Evolutionary conservation across 1,140 invertebrate species (phyloP), one percentile per base, ranked within the genome.

Genomic region (Drosophila athabasca): DNA sequence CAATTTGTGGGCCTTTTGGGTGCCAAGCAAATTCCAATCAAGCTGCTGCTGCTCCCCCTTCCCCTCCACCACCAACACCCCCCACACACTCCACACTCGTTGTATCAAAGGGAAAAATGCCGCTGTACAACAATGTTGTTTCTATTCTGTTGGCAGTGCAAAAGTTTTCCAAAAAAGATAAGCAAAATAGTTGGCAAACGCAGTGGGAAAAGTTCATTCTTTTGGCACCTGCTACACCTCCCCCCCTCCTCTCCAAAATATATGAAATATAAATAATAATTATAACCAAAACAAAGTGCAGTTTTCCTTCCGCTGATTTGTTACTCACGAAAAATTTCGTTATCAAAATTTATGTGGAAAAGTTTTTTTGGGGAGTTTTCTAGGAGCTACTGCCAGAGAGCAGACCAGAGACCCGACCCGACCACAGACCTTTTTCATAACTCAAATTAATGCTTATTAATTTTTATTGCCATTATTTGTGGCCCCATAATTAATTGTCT

Each of bases 381-480:
- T 72, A 62, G 67, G 45, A 39, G 65, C 65, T 46, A 45, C 41
- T 44, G 54, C n/a, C 7, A 39, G 19, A 39, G 48, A 39, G 29
- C 49, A 54, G 17, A 39, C 35, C 35, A 19, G 17, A 19, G 17
- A 19, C n/a, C n/a, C n/a, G 17, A 19, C 17, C 17, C 17, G 17
- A 19, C 17, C 17, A 19, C 17, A 19, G 17, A 19, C 17, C 13
- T 13, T 39, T 75, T 75, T 66, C 71, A 75, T 74, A 75, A 75
- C 70, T 75, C 52, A 74, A 57, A 75, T 75, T 59, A 75, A 75
- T 75, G 71, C 61, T 75, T 74, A 75, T 75, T 75, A 75, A 75
- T 75, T 75, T 73, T 75, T 74, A 75, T 75, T 75, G 70, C 71
- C 35, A 74, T 74, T 74, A 74, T 74, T 74, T 57, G 71, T 74